phyloP scores from a whole-genome alignment of 2,113 vertebrate genomes.

The Caranx melampygus region DNA sequence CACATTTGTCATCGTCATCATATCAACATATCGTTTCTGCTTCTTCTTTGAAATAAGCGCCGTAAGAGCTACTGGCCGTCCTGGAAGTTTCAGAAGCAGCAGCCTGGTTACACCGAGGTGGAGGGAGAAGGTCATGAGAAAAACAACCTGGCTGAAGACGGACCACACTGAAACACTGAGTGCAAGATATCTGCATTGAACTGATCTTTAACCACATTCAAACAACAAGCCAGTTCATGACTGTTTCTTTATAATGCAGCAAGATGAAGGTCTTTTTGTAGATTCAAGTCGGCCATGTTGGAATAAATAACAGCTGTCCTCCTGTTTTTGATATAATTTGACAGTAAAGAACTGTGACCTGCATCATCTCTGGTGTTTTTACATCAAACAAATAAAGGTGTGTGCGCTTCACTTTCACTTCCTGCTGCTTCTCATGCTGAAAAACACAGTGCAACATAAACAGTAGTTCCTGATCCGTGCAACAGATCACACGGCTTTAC shows the following conservation, averaged over 20 bases:
- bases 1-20: no score
- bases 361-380: slow-evolving; percentile 9
- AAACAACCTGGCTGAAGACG: slow-evolving; percentile 87
- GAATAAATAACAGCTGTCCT: slow-evolving; percentile 3
- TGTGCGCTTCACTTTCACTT: slow-evolving; percentile 18
- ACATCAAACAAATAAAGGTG: slow-evolving; percentile 27
- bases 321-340: neutral
- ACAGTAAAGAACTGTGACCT: slow-evolving; percentile 11
- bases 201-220: slow-evolving; percentile 6
- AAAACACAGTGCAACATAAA: neutral
- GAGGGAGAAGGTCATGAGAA: slow-evolving; percentile 86
- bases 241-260: neutral
- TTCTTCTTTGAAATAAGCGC: slow-evolving; percentile 75
- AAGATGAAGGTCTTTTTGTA: neutral
- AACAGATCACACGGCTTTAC: neutral
- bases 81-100: slow-evolving; percentile 89
- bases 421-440: neutral
- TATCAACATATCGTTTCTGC: neutral
- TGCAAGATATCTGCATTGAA: slow-evolving; percentile 13
- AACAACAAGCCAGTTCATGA: neutral
- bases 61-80: slow-evolving; percentile 87
- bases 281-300: neutral
- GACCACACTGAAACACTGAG: slow-evolving; percentile 82
- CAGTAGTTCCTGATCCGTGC: neutral
- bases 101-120: slow-evolving; percentile 86